Evolutionary conservation across 2,797 vertebrate genomes (phyloP), one percentile per base, ranked within the genome.

Genomic region (Sebastes taczanowskii): DNA sequence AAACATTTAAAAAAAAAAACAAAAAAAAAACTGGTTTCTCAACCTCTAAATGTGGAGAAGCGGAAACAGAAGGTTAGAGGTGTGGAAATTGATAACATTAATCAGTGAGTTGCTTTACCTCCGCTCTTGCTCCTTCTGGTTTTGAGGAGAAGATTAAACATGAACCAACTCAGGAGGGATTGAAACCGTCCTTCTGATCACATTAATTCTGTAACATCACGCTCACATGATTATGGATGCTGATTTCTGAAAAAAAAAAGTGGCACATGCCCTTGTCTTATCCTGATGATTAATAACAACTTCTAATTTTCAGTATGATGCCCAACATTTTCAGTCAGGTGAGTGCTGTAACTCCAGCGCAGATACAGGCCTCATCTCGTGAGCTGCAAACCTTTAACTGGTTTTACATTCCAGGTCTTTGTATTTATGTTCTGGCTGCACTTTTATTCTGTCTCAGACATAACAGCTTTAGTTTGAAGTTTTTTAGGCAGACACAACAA

Each of bases 1-100:
- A 77, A 88, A 88, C 38, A 63, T 67, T 78, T 79, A 70, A 3
- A 7, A 35, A 46, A 20, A 32, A 65, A 63, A 86, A 70, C 2
- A 23, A 23, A 23, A 11, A 32, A 4, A 23, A 11, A 32, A 4
- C 20, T 11, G 59, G 30, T 34, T 35, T 59, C 42, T 69, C 77
- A n/a, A 56, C 75, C 70, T 66, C 69, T 22, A 56, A 74, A 85
- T 34, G 88, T 80, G 86, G 29, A 81, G 87, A 81, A 85, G 85
- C 80, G 56, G 84, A 92, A 92, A 82, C 82, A 82, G 88, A 90
- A 90, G 91, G 89, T 90, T 90, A 79, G 89, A 89, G 85, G 87
- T 91, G 84, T 90, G 88, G 77, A 91, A 91, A 93, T 92, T 90
- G 91, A 94, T 94, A 87, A 87, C 81, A 88, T 91, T 89, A 92